Percentiles rank a stretch among this genome's conserved stretches.
These are phyloP conservation scores for Myotis findleyi DNA, from an alignment of 2,797 vertebrate species.

Conservation along the genomic window DNA sequence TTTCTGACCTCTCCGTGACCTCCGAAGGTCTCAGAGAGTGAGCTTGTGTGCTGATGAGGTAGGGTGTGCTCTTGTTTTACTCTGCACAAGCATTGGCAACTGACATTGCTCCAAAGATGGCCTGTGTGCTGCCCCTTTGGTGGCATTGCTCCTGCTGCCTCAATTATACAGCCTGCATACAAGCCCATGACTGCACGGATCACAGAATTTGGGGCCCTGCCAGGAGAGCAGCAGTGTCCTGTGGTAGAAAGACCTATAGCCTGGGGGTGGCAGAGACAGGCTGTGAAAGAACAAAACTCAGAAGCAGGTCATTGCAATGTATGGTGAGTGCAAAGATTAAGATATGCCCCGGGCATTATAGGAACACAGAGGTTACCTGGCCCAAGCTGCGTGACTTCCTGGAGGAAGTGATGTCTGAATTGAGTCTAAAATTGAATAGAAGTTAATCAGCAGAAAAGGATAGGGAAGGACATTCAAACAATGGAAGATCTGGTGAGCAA, in stretches of 20 bases:
- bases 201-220: not conserved
- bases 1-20: not conserved
- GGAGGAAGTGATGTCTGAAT: not conserved
- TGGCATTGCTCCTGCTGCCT: not conserved
- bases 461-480: not conserved
- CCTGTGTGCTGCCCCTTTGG: rapidly evolving
- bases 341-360: not conserved
- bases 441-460: not conserved
- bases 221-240: not conserved
- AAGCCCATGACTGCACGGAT: not conserved
- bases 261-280: not conserved
- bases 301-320: not conserved
- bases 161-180: not conserved
- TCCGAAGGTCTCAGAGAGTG: not conserved
- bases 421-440: not conserved
- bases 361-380: not conserved
- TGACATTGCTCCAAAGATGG: not conserved
- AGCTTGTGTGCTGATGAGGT: rapidly evolving
- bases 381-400: not conserved
- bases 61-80: not conserved
- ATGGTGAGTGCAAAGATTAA: not conserved
- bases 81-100: not conserved
- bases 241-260: not conserved
- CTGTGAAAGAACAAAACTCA: not conserved
- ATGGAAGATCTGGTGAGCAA: not conserved